Conservation (phyloP, 2,113 vertebrate species). For the Orientallactaga bullata region DNA sequence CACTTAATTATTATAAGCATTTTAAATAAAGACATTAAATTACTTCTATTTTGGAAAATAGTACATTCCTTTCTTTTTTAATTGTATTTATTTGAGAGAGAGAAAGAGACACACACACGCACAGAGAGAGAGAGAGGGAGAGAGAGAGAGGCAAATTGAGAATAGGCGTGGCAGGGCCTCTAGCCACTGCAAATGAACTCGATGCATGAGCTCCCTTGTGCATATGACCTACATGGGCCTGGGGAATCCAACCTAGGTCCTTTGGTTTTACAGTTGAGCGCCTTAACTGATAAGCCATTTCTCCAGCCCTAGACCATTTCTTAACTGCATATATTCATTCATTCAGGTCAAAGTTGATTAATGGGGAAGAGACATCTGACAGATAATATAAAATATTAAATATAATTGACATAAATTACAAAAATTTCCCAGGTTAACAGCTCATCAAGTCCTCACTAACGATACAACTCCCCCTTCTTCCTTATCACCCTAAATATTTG, state of each 20-base stretch:
- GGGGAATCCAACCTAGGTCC: too few relatives aligned
- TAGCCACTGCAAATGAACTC: too few relatives aligned
- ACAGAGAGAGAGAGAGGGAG: too few relatives aligned
- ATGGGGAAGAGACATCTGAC: conserved; percentile 1
- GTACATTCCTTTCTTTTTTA: neutral
- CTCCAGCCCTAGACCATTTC: neutral
- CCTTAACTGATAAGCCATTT: too few relatives aligned
- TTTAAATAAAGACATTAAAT: conserved; percentile 22
- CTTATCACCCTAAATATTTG: neutral
- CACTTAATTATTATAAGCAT: neutral
- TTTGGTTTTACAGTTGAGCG: too few relatives aligned
- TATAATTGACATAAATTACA: conserved; percentile 39
- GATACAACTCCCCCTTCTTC: neutral
- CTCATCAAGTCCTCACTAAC: conserved; percentile 25
- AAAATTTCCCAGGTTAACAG: conserved; percentile 13
- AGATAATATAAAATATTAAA: conserved; percentile 23
- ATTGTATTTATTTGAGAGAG: too few relatives aligned
- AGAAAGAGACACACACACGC: too few relatives aligned
- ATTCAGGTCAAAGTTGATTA: conserved; percentile 47
- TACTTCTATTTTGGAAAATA: conserved; percentile 47
- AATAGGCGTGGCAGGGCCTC: too few relatives aligned
- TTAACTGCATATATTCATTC: conserved; percentile 28
- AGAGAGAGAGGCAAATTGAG: too few relatives aligned
- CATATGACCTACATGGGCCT: too few relatives aligned
- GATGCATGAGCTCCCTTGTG: too few relatives aligned